phyloP scores from a whole-genome alignment of 1,140 invertebrate species.

The Frieseomelitta varia region DNA sequence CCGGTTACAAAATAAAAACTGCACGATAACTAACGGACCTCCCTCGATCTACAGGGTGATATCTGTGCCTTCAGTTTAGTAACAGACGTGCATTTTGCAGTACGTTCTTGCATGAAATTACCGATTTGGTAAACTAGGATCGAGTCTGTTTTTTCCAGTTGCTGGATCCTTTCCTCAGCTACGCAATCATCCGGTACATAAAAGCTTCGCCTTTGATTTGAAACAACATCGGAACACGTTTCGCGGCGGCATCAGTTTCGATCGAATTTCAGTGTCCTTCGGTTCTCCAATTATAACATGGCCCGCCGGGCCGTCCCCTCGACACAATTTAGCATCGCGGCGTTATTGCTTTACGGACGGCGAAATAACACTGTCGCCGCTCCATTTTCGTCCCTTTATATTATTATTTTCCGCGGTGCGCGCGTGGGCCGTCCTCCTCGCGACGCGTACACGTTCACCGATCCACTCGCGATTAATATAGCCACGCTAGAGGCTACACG shows the following conservation, averaged over 20 bases:
- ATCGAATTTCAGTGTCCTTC: neutral
- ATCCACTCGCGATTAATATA: slow-evolving; percentile 47
- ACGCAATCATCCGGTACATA: too few species aligned
- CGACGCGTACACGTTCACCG: slow-evolving; percentile 13
- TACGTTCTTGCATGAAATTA: too few species aligned
- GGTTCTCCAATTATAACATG: slow-evolving; percentile 14
- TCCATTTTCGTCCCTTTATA: slow-evolving; percentile 14
- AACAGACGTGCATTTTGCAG: too few species aligned
- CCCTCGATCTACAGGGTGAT: neutral
- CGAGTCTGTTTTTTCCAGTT: too few species aligned
- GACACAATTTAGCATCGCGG: slow-evolving; percentile 21
- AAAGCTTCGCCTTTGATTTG: too few species aligned
- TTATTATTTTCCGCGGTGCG: slow-evolving; percentile 53
- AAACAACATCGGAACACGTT: neutral
- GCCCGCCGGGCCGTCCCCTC: neutral
- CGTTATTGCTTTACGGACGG: slow-evolving; percentile 3
- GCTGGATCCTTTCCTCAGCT: too few species aligned
- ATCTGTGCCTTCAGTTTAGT: too few species aligned
- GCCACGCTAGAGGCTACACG: neutral
- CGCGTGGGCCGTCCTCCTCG: slow-evolving; percentile 41
- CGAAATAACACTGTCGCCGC: slow-evolving; percentile 53
- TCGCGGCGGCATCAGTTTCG: neutral
- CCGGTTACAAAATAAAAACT: neutral
- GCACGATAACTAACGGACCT: too few species aligned
- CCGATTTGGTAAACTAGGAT: too few species aligned